These are phyloP conservation scores for Orchestia grillus DNA, from an alignment of 1,140 invertebrate species.

Conservation along the genomic window DNA sequence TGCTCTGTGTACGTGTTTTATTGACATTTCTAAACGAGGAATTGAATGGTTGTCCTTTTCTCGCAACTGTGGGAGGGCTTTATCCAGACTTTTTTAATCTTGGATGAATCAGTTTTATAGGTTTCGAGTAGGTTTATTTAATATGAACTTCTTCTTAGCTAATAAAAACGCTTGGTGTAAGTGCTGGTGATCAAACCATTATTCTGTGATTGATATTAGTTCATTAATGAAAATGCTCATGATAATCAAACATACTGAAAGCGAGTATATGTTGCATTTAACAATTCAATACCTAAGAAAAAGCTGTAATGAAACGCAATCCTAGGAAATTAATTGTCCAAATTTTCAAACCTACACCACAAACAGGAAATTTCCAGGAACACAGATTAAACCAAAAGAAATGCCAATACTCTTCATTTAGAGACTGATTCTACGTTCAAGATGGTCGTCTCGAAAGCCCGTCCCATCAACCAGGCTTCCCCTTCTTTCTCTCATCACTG, in stretches of 20 bases:
- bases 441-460: background rate
- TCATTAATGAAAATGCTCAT: background rate
- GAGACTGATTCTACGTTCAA: background rate
- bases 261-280: background rate
- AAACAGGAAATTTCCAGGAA: background rate
- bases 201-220: background rate
- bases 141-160: background rate
- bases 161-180: background rate
- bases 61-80: background rate
- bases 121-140: background rate
- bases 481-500: conserved; percentile 1
- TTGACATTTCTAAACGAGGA: no score
- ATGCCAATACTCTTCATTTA: background rate
- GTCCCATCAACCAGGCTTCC: background rate
- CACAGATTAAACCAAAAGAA: background rate
- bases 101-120: background rate
- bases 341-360: background rate
- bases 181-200: background rate
- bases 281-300: background rate
- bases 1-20: background rate
- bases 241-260: background rate
- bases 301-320: background rate
- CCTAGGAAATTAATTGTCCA: background rate
- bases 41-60: background rate
- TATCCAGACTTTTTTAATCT: background rate